Evolutionary conservation across 2,797 vertebrate species (phyloP).

Genomic region (Loriculus beryllinus): DNA sequence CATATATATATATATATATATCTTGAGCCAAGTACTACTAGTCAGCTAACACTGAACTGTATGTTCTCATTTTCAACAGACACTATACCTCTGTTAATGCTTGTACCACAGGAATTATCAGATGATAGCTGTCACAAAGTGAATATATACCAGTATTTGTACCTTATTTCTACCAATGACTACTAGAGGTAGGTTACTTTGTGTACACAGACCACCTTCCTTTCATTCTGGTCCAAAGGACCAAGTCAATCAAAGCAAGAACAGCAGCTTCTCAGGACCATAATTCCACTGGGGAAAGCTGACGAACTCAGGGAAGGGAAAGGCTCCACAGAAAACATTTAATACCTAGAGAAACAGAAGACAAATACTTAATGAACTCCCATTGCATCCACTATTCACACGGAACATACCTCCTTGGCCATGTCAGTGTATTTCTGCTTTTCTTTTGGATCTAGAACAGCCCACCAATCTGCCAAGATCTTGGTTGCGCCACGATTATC

Average conservation of each 20-base stretch:
- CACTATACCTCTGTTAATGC: neutral
- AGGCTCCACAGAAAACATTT: neutral
- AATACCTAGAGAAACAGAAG: neutral
- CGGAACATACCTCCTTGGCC: constrained; percentile 92
- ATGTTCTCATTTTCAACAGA: neutral
- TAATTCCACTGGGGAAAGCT: neutral
- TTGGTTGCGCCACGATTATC: constrained; percentile 99
- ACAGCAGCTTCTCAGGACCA: neutral
- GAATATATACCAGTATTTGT: neutral
- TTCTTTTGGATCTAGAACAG: constrained; percentile 94
- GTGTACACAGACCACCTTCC: neutral
- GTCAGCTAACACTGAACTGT: neutral
- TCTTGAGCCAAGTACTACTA: neutral
- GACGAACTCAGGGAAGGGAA: neutral
- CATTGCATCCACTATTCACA: neutral
- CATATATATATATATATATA: neutral
- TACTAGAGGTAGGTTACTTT: neutral
- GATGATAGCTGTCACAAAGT: neutral
- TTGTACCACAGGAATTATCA: neutral
- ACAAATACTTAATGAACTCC: neutral
- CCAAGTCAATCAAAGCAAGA: neutral
- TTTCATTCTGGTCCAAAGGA: neutral
- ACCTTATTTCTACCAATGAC: neutral
- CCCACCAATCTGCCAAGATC: constrained; percentile 99
- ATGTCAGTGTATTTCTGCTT: constrained; percentile 99